Conservation (phyloP, 2,797 vertebrate genomes). For the Scyliorhinus canicula region DNA sequence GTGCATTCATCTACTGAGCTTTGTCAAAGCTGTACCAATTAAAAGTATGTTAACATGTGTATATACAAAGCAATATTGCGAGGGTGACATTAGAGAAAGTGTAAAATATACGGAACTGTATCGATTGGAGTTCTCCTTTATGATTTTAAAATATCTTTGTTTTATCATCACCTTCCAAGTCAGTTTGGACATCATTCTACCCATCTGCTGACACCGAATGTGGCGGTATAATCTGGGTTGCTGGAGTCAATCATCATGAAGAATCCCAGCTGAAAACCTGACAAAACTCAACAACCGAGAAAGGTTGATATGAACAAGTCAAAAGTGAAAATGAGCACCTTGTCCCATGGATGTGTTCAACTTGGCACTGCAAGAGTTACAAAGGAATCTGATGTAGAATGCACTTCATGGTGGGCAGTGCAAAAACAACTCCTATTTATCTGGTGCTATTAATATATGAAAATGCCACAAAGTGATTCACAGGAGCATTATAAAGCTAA, state of each 20-base stretch:
- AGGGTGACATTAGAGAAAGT: not conserved
- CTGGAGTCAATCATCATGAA: constrained; percentile 10
- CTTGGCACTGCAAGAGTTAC: too few species aligned
- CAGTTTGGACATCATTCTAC: not conserved
- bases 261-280: not conserved
- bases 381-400: not conserved
- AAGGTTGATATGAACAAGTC: not conserved
- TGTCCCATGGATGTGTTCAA: not conserved
- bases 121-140: not conserved
- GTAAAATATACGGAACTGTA: not conserved
- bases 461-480: too few species aligned
- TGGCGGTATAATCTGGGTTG: not conserved
- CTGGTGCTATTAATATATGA: too few species aligned
- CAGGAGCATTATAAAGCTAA: too few species aligned
- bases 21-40: not conserved
- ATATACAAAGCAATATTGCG: not conserved
- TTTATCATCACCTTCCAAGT: not conserved
- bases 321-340: not conserved
- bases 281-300: not conserved
- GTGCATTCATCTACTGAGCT: not conserved
- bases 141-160: not conserved
- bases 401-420: not conserved
- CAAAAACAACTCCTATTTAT: too few species aligned
- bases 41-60: not conserved
- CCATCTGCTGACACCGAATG: not conserved